Evolutionary conservation across 2,888 invertebrate species (phyloP).

Genomic region (Sisyra terminalis): DNA sequence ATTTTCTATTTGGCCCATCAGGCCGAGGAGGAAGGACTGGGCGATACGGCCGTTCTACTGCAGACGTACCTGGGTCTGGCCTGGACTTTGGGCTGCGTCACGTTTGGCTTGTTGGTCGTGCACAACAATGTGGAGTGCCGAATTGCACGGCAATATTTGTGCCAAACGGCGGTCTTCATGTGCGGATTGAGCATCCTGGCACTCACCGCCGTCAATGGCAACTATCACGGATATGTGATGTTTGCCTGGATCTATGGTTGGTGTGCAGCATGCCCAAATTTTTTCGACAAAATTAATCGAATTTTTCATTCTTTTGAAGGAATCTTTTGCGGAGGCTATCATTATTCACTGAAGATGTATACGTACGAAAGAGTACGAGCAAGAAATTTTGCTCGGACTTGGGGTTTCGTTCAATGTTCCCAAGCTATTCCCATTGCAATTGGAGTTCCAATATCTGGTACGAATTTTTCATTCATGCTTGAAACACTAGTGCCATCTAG

Average conservation of each 20-base stretch:
- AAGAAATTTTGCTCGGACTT: conserved; percentile 71
- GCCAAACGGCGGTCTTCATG: conserved; percentile 64
- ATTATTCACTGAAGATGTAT: conserved; percentile 79
- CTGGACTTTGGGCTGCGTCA: conserved; percentile 66
- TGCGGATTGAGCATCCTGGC: conserved; percentile 63
- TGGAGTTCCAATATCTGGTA: conserved; percentile 70
- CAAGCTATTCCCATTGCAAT: conserved; percentile 74
- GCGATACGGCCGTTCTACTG: conserved; percentile 29
- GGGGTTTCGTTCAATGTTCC: conserved; percentile 79
- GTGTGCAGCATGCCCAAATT: too few relatives aligned
- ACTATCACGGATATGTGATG: conserved; percentile 60
- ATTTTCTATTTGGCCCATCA: conserved; percentile 70
- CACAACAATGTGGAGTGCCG: conserved; percentile 71
- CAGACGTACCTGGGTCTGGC: conserved; percentile 68
- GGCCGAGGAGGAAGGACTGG: conserved; percentile 56
- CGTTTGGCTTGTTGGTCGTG: conserved; percentile 68
- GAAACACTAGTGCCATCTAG: neutral
- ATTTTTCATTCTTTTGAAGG: conserved; percentile 30
- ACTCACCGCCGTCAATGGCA: conserved; percentile 58
- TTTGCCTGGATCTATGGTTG: conserved; percentile 68
- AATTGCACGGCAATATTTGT: conserved; percentile 71
- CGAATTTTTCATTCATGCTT: conserved; percentile 11
- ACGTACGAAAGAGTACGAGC: conserved; percentile 75
- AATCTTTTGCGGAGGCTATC: conserved; percentile 75
- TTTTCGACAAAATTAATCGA: neutral